These are phyloP conservation scores for Colistium nudipinnis DNA, from an alignment of 2,113 vertebrate species.

Conservation along the genomic window DNA sequence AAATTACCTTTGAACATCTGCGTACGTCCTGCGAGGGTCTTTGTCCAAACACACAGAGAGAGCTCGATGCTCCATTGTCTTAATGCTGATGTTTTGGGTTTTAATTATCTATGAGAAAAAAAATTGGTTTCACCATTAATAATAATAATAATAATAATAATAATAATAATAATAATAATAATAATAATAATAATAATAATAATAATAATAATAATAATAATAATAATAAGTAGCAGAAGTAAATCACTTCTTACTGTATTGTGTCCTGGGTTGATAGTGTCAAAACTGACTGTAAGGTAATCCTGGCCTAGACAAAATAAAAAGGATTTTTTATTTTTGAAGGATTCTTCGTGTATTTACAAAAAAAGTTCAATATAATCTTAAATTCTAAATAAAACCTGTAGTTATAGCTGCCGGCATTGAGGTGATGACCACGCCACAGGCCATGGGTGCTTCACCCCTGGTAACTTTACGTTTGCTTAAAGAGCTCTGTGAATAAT, in stretches of 20 bases:
- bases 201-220: not conserved
- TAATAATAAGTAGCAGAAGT: not conserved
- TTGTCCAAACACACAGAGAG: conserved; percentile 85
- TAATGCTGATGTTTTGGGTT: conserved; percentile 78
- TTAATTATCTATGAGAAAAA: conserved; percentile 68
- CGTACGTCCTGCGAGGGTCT: conserved; percentile 82
- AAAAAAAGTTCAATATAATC: not conserved
- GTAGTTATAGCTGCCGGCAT: conserved; percentile 62
- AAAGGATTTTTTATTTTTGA: not conserved
- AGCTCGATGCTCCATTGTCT: conserved; percentile 81
- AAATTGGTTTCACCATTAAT: no score
- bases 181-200: not conserved
- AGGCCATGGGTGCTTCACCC: conserved; percentile 71
- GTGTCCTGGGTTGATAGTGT: conserved; percentile 63
- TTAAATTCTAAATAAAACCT: conserved; percentile 72
- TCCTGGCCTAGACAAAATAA: conserved; percentile 66
- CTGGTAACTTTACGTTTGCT: conserved; percentile 79
- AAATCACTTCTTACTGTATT: conserved; percentile 80
- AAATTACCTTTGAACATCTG: conserved; percentile 83
- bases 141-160: not conserved
- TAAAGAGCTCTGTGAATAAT: conserved; percentile 76
- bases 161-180: not conserved
- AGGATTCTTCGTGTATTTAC: not conserved
- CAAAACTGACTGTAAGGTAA: conserved; percentile 80
- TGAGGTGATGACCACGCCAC: conserved; percentile 81